These are phyloP conservation scores for Mesitornis unicolor DNA, from an alignment of 2,113 vertebrate species.

Conservation along the genomic window DNA sequence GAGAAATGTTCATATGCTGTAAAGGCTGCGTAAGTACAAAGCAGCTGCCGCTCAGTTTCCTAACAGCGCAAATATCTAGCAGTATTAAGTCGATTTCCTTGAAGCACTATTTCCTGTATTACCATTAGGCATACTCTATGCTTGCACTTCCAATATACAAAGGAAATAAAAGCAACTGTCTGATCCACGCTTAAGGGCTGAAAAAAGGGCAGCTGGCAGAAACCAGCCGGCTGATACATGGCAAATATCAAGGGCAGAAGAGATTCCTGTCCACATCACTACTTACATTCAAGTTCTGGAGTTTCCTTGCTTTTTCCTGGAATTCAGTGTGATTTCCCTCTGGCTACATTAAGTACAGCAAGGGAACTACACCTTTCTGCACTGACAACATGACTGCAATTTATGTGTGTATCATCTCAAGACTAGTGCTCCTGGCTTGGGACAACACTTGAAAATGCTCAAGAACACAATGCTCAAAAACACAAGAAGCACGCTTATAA, in stretches of 20 bases:
- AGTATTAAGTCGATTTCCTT: neutral
- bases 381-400: rapidly evolving
- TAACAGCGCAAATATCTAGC: neutral
- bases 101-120: rapidly evolving
- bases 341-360: neutral
- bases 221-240: neutral
- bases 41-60: rapidly evolving
- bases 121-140: neutral
- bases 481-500: neutral
- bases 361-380: neutral
- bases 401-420: neutral
- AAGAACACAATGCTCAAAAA: neutral
- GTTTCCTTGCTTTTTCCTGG: neutral
- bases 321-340: neutral
- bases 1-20: neutral
- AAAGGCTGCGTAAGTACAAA: neutral
- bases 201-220: neutral
- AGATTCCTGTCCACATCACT: neutral
- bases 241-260: neutral
- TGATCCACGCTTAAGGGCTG: neutral
- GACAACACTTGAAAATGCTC: neutral
- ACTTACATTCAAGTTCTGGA: neutral
- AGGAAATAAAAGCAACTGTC: neutral
- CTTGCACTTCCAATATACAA: neutral
- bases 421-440: neutral